A percentile compares a stretch with the other conserved stretches of the same genome.
These are phyloP conservation scores for Barnardius zonarius DNA, from an alignment of 2,113 vertebrate genomes.

Conservation along the genomic window DNA sequence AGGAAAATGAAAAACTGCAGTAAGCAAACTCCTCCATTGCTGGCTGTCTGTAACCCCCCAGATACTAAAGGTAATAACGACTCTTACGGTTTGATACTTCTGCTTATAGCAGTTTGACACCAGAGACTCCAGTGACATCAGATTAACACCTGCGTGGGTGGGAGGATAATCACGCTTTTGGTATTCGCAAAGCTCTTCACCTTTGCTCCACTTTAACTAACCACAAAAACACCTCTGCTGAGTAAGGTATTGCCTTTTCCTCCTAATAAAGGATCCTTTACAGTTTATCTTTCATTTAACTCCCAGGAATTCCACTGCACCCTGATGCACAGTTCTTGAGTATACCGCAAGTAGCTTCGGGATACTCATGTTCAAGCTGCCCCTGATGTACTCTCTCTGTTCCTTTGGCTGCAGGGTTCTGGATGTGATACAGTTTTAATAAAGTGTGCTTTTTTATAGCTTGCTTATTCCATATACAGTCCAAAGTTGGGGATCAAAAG, in stretches of 20 bases:
- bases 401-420: neutral
- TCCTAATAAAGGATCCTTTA: neutral
- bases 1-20: neutral
- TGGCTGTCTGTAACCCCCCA: neutral
- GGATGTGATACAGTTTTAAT: neutral
- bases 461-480: neutral
- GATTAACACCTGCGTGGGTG: neutral
- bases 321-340: neutral
- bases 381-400: neutral
- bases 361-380: neutral
- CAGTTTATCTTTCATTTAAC: neutral
- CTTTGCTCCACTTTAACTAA: neutral
- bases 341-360: neutral
- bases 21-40: neutral
- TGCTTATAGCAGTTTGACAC: neutral
- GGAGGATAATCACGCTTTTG: neutral
- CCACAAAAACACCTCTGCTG: rapidly evolving
- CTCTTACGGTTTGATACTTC: neutral
- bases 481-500: neutral
- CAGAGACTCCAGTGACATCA: neutral
- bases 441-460: neutral
- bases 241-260: neutral
- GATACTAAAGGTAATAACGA: neutral
- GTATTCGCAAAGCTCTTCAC: neutral
- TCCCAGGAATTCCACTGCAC: neutral